A percentile compares a stretch with the other conserved stretches of the same genome.
Conservation (phyloP, 2,113 vertebrate species). For the Isurus oxyrinchus region DNA sequence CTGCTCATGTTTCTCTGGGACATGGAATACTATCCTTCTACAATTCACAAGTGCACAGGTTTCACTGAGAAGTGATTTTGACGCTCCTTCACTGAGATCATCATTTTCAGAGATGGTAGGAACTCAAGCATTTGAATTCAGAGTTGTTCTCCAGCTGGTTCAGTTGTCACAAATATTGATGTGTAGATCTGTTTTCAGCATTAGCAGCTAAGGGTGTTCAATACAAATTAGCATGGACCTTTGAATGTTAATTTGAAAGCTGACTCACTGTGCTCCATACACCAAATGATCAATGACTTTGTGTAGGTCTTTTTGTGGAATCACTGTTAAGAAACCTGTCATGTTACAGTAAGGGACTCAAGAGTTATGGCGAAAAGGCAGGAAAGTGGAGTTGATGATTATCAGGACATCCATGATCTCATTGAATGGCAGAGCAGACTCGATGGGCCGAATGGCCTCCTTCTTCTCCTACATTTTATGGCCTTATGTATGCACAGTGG, state of each 20-base stretch:
- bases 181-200: not conserved
- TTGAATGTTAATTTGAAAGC: not conserved
- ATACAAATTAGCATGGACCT: conserved; percentile 3
- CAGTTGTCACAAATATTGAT: not conserved
- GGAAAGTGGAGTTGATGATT: too few species aligned
- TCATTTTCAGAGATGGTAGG: not conserved
- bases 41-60: too few species aligned
- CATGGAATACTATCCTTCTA: not conserved
- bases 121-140: not conserved
- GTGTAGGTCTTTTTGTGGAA: not conserved
- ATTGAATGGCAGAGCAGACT: too few species aligned
- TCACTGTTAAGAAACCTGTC: not conserved
- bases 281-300: not conserved
- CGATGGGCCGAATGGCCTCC: too few species aligned
- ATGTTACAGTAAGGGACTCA: not conserved
- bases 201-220: not conserved
- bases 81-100: not conserved
- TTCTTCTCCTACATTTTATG: too few species aligned
- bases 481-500: not conserved
- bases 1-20: not conserved
- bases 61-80: not conserved
- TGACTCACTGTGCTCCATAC: not conserved
- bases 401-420: too few species aligned
- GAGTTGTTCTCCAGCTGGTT: not conserved
- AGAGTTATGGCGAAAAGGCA: too few species aligned